Base-by-base conservation (phyloP, 2,797 vertebrate genomes). In the Cirrhinus mrigala region DNA sequence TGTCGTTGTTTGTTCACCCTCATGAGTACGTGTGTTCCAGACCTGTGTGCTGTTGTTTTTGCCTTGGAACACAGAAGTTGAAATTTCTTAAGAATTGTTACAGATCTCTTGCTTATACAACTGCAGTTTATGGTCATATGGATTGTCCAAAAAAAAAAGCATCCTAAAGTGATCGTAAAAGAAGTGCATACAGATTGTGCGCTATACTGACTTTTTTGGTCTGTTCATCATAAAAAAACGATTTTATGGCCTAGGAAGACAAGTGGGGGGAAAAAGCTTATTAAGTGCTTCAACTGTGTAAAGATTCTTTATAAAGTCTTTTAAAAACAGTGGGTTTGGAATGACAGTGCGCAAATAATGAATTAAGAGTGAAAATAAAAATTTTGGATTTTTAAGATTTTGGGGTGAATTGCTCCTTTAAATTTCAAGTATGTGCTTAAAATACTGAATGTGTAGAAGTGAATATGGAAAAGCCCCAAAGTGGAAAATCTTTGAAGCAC, bases 21-120 rank as follows among this genome's bases (percentile, higher is more conserved):
- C 11, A 9, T 76, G 16, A 33, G 46, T 20, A 6, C 24, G 10
- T 27, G 27, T 6, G 10, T 75, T 14, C 20, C 74, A 37, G 29
- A 75, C 73, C 24, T 62, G 62, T 77, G 52, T 66, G 68, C 79
- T 48, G 37, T 48, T 82, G 18, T 79, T 83, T 62, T 86, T 79
- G n/a, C 50, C 62, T 20, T 54, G 50, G 15, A 75, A 54, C 27
- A 75, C 2, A 54, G 20, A 33, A 33, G 1, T 40, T 58, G 0
- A 56, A 0, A 33, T 22, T 37, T 37, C 50, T 52, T 1, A 29
- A 50, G 6, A 46, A 24, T 24, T 14, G 1, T 71, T 15, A 3
- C 6, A 7, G 24, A 46, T n/a, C 40, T 46, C 40, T 74, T 50
- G 46, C 8, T 27, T 50, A 1, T 74, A 10, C 46, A 50, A 52